phyloP scores from a whole-genome alignment of 2,113 vertebrate species.

The Elephantulus edwardii region DNA sequence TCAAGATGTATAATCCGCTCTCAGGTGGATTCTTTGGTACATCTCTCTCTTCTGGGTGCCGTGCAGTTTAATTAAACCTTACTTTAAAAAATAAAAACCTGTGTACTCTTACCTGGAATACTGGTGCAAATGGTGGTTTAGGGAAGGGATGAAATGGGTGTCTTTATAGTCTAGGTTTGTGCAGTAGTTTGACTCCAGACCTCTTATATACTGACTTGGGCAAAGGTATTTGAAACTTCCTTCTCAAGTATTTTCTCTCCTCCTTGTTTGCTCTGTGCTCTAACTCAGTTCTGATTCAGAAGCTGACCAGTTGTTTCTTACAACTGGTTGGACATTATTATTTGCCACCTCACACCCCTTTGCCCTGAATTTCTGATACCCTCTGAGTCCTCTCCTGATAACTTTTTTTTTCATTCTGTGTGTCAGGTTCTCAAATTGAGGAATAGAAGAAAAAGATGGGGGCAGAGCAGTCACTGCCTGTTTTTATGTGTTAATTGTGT shows the following conservation, averaged over 20 bases:
- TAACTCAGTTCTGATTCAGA: neutral
- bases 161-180: neutral
- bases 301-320: neutral
- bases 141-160: neutral
- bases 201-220: neutral
- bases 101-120: constrained; percentile 60
- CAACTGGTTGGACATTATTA: neutral
- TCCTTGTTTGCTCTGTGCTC: neutral
- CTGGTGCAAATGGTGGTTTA: neutral
- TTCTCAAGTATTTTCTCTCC: neutral
- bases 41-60: constrained; percentile 63
- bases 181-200: neutral
- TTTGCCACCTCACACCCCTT: neutral
- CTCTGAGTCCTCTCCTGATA: neutral
- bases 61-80: constrained; percentile 76
- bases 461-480: neutral
- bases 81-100: constrained; percentile 51
- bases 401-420: neutral
- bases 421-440: neutral
- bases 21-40: constrained; percentile 69
- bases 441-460: neutral
- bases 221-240: neutral
- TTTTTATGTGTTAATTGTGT: neutral
- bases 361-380: neutral
- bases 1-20: constrained; percentile 56